These are phyloP conservation scores for Xiphorhynchus elegans DNA, from an alignment of 2,113 vertebrate species.

Conservation along the genomic window DNA sequence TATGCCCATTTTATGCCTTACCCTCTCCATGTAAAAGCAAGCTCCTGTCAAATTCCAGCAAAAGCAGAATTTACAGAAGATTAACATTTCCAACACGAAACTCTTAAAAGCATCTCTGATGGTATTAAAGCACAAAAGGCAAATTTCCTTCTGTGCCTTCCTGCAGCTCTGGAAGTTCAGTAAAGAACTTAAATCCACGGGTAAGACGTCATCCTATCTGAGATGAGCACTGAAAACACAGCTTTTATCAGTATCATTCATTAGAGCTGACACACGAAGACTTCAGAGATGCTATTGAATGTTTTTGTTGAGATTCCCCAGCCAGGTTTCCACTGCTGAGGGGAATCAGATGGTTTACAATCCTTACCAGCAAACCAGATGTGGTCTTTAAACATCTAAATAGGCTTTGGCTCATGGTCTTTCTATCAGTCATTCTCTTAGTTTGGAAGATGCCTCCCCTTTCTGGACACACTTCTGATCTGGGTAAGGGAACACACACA, in stretches of 20 bases:
- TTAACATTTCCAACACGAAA: not conserved
- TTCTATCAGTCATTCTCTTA: not conserved
- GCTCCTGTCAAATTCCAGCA: not conserved
- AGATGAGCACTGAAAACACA: not conserved
- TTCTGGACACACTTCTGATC: not conserved
- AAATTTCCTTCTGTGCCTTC: not conserved
- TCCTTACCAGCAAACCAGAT: not conserved
- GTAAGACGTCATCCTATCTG: not conserved
- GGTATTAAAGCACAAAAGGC: not conserved
- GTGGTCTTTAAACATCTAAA: not conserved
- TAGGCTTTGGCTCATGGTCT: accelerated
- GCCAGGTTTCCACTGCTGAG: not conserved
- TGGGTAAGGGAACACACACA: not conserved
- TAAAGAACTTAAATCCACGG: not conserved
- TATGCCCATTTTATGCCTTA: not conserved
- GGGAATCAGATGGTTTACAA: not conserved
- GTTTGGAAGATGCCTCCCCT: not conserved
- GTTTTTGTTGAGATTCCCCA: not conserved
- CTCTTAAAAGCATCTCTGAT: not conserved
- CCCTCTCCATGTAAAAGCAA: not conserved
- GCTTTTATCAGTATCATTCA: not conserved
- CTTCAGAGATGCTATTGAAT: not conserved
- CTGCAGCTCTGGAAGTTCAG: not conserved
- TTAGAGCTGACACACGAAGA: accelerated
- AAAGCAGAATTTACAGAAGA: not conserved